Evolutionary conservation across 2,888 invertebrate species (phyloP), one percentile per base, ranked within the genome.

Genomic region (Chymomyza procnemis): DNA sequence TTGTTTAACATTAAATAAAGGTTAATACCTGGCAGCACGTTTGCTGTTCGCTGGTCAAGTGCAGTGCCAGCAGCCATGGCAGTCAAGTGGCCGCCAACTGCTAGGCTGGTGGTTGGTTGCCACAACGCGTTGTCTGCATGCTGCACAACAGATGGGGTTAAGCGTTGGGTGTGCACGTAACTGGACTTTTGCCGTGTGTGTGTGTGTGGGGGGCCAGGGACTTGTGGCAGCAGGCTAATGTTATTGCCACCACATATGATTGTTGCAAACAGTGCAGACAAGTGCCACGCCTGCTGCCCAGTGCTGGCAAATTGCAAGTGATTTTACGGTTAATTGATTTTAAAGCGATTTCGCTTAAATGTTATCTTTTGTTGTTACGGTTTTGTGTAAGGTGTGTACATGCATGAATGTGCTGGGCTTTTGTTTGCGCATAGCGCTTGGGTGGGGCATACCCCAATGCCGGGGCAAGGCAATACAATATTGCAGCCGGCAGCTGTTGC

Each of bases 271-370:
- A 30, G 30, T n/a, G 34, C 34, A 41, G 12, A 34, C 2, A 12
- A 41, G 34, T 1, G 16, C 50, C 16, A n/a, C n/a, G 18, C 8
- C 14, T 16, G 1, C 4, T 18, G 16, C 12, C 5, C 47, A 16
- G 64, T 48, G 59, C 6, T 47, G 61, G 76, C 69, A 80, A 83
- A 79, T 88, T 88, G 85, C 87, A 79, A 89, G 89, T 90, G 90
- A 89, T 89, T 89, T 90, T 89, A 84, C 88, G 90, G 88, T 89
- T 90, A 89, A 89, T 89, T 89, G 89, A 90, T 90, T 89, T 89
- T 89, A 88, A 89, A 90, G 88, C 88, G 89, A 87, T 86, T 84
- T 85, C 87, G 78, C 84, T 88, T 88, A 88, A 85, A 80, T 85
- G 85, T 83, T 83, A 85, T 83, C 79, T 75, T 26, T 71, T 75